phyloP scores from a whole-genome alignment of 2,113 vertebrate genomes.

The Thermophis baileyi region DNA sequence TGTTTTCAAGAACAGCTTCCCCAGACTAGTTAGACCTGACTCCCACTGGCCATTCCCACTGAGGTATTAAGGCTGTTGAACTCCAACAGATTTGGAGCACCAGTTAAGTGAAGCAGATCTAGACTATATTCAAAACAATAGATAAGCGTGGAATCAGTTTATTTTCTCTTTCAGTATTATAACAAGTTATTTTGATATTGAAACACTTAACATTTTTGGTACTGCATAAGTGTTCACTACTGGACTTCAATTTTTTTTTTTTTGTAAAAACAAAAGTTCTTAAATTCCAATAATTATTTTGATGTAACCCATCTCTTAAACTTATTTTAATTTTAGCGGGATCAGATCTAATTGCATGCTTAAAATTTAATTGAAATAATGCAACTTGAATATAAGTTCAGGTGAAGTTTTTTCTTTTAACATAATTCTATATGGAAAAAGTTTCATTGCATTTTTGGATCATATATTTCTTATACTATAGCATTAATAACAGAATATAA shows the following conservation, averaged over 20 bases:
- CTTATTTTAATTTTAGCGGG: neutral
- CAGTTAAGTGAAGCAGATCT: neutral
- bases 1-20: neutral
- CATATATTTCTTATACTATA: neutral
- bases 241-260: neutral
- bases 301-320: neutral
- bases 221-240: neutral
- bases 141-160: neutral
- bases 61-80: neutral
- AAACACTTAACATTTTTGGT: slow-evolving; percentile 11
- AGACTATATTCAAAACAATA: neutral
- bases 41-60: neutral
- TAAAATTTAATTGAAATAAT: neutral
- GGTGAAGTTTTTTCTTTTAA: neutral
- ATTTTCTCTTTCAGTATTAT: neutral
- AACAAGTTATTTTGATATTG: neutral
- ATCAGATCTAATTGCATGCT: neutral
- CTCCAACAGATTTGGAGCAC: neutral
- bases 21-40: neutral
- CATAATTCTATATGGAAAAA: neutral
- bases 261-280: neutral
- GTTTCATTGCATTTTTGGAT: neutral
- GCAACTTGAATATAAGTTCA: neutral
- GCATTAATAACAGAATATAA: neutral
- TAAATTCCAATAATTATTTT: neutral